Evolutionary conservation across 2,888 invertebrate species (phyloP), one percentile per base, ranked within the genome.

Genomic region (Stratiomys singularior): DNA sequence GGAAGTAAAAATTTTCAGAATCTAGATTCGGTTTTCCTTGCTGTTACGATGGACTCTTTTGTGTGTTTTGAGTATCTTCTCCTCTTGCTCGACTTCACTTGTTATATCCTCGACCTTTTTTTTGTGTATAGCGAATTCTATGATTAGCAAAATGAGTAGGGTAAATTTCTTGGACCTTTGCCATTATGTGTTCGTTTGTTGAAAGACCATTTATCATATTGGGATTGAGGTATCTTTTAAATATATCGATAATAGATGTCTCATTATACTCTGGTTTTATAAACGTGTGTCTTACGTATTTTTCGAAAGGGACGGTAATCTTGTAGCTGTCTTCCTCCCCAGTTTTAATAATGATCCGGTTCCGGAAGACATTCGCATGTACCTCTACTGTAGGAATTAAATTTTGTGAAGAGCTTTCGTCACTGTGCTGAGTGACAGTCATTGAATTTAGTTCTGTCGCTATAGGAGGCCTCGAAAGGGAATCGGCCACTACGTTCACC

Each of bases 401-500:
- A 52, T 18, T 52, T n/a, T 52, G 37, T 4, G 52, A 30, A 56
- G 77, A 77, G 69, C 77, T 72, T 28, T 77, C 76, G 18, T 46
- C 66, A 9, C 76, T 76, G 28, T 66, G 76, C 44, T 44, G 66
- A 1, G 37, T 76, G 5, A 52, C 15, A 13, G 76, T 76, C 21
- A 76, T 18, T 13, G 76, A 56, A 60, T 76, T 60, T 18, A 76
- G 15, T 15, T 23, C 18, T 44, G 78, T 23, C 15, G 25, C 28
- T 63, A 5, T 23, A 23, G 15, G 63, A 67, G 23, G 52, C 44
- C 66, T 30, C 15, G 66, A 76, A 27, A 76, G 47, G 15, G 76
- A 63, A 44, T 76, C 76, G 15, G 66, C 66, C 18, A 76, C 76
- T 66, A 74, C 52, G 66, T 78, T 76, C 13, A 28, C 23, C 15